These are phyloP conservation scores for Bursaphelenchus okinawaensis DNA, from an alignment of 2,888 invertebrate species.

Conservation along the genomic window DNA sequence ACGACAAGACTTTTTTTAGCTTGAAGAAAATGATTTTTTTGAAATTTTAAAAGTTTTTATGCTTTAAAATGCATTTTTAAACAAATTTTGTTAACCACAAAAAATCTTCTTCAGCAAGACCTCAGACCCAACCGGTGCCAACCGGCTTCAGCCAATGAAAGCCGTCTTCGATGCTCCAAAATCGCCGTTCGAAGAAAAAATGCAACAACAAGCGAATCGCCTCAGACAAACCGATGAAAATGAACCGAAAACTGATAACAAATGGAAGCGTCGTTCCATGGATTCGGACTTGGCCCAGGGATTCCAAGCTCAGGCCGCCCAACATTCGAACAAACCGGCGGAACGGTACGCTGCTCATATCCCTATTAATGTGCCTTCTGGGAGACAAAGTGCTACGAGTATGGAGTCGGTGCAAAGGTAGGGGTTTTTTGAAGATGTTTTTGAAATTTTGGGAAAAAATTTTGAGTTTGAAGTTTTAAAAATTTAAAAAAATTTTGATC, in stretches of 20 bases:
- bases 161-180: slow-evolving; percentile 50
- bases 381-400: slow-evolving; percentile 37
- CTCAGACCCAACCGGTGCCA: slow-evolving; percentile 9
- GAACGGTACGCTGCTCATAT: slow-evolving; percentile 53
- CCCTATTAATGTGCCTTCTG: slow-evolving; percentile 32
- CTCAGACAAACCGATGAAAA: slow-evolving; percentile 18
- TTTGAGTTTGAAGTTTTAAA: too few species aligned
- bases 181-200: slow-evolving; percentile 49
- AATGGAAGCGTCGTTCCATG: not conserved
- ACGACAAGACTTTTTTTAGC: too few species aligned
- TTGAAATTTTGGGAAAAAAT: too few species aligned
- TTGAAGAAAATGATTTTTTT: too few species aligned
- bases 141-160: slow-evolving; percentile 6
- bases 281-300: slow-evolving; percentile 15
- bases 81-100: not conserved
- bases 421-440: too few species aligned
- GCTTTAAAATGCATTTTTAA: not conserved
- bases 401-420: slow-evolving; percentile 38
- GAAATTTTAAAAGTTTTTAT: not conserved
- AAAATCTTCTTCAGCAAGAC: slow-evolving; percentile 5
- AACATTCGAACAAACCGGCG: slow-evolving; percentile 18
- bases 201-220: slow-evolving; percentile 43
- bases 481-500: too few species aligned
- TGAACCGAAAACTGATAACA: slow-evolving; percentile 10
- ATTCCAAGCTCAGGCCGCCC: slow-evolving; percentile 33